Evolutionary conservation across 2,113 vertebrate genomes (phyloP).

Genomic region (Anthoscopus minutus): DNA sequence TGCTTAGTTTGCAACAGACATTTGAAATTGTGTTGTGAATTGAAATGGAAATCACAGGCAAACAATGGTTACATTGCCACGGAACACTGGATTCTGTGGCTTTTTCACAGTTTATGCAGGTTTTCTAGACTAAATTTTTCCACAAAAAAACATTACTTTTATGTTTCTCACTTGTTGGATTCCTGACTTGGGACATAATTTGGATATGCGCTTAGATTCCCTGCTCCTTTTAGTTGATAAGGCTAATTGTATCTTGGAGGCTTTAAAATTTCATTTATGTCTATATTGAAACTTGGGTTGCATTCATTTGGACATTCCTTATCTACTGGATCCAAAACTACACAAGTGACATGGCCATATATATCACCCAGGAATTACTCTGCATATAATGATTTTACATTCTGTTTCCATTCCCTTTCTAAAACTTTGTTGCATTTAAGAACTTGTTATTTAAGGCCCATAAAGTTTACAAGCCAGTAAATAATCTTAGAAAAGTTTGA

Average conservation of each 20-base stretch:
- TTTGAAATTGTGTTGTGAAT: background rate
- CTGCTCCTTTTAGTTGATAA: background rate
- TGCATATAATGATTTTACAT: background rate
- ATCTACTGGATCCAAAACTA: background rate
- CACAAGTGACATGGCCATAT: background rate
- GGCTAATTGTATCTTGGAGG: background rate
- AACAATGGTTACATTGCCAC: background rate
- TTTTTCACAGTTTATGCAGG: background rate
- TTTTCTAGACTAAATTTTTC: background rate
- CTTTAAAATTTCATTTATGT: background rate
- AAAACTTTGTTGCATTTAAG: background rate
- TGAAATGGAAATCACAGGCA: background rate
- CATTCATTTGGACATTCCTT: background rate
- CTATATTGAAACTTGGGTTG: background rate
- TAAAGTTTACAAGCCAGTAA: background rate
- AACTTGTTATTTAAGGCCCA: background rate
- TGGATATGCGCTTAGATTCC: background rate
- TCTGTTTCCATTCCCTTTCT: background rate
- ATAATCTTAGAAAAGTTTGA: background rate
- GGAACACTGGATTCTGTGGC: background rate
- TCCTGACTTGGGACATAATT: background rate
- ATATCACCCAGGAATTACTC: background rate
- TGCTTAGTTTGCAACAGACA: background rate
- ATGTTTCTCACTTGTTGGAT: background rate
- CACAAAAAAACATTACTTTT: background rate